Percentiles rank a stretch among this genome's conserved stretches.
These are phyloP conservation scores for Bucco capensis DNA, from an alignment of 2,113 vertebrate genomes.

Conservation along the genomic window DNA sequence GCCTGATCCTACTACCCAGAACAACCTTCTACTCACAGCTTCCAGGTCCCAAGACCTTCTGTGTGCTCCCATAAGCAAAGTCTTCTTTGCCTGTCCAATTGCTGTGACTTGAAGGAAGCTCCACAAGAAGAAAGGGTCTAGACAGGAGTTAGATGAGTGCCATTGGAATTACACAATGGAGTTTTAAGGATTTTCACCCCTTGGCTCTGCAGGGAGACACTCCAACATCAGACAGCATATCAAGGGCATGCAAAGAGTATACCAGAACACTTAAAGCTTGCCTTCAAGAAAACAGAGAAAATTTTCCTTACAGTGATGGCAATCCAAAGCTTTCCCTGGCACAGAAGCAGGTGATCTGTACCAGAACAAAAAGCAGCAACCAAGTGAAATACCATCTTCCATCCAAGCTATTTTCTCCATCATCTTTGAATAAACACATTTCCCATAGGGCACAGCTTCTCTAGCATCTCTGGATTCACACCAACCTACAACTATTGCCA, in stretches of 20 bases:
- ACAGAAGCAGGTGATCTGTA: not conserved
- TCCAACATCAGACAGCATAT: not conserved
- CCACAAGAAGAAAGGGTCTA: not conserved
- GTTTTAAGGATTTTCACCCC: not conserved
- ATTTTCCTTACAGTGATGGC: not conserved
- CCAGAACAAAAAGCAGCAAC: not conserved
- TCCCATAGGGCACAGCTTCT: not conserved
- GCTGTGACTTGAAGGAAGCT: not conserved
- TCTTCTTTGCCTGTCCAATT: not conserved
- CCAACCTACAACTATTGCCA: not conserved
- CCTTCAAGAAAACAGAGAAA: not conserved
- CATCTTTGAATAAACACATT: not conserved
- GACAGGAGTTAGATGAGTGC: not conserved
- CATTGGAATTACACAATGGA: not conserved
- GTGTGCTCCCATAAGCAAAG: not conserved
- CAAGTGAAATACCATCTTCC: not conserved
- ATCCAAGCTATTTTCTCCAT: not conserved
- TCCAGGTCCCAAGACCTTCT: not conserved
- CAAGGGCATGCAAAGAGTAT: not conserved
- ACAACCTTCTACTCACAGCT: not conserved
- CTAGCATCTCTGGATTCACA: not conserved
- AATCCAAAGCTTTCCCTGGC: not conserved
- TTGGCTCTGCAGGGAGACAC: not conserved
- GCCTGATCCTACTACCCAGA: fast-evolving
- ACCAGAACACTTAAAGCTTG: not conserved